Evolutionary conservation across 2,113 vertebrate species (phyloP).

Genomic region (Nothobranchius furzeri): DNA sequence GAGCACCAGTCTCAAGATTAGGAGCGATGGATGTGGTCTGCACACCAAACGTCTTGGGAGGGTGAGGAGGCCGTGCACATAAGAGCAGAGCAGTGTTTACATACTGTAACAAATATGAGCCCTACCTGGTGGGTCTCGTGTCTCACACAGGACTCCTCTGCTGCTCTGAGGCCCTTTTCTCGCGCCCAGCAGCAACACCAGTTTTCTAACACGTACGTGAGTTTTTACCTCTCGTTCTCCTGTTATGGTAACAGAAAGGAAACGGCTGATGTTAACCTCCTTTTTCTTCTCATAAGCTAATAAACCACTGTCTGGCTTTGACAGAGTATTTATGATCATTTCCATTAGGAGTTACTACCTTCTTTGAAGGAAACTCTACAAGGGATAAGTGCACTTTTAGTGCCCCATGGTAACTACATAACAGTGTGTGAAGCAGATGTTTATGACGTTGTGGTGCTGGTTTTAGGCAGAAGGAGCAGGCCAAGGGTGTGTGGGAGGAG

Average conservation of each 20-base stretch:
- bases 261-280: conserved; percentile 52
- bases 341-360: conserved; percentile 51
- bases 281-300: conserved; percentile 44
- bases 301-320: conserved; percentile 61
- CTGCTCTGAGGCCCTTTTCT: conserved; percentile 56
- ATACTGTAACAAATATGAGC: conserved; percentile 3
- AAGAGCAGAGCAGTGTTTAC: background rate
- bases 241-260: conserved; percentile 64
- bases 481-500: conserved; percentile 68
- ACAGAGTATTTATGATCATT: conserved; percentile 56
- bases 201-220: conserved; percentile 79
- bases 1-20: conserved; percentile 70
- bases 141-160: conserved; percentile 55
- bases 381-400: conserved; percentile 74
- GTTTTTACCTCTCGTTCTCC: conserved; percentile 60
- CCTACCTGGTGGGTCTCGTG: background rate
- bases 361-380: conserved; percentile 32
- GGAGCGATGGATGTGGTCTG: conserved; percentile 55
- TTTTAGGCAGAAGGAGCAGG: conserved; percentile 78
- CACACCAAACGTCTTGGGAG: conserved; percentile 55
- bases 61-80: conserved; percentile 47
- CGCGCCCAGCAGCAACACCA: conserved; percentile 70
- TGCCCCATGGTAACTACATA: conserved; percentile 55
- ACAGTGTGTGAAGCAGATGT: conserved; percentile 58
- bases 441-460: conserved; percentile 64